These are phyloP conservation scores for Nannoperca obscura DNA, from an alignment of 2,797 vertebrate species.

Conservation along the genomic window DNA sequence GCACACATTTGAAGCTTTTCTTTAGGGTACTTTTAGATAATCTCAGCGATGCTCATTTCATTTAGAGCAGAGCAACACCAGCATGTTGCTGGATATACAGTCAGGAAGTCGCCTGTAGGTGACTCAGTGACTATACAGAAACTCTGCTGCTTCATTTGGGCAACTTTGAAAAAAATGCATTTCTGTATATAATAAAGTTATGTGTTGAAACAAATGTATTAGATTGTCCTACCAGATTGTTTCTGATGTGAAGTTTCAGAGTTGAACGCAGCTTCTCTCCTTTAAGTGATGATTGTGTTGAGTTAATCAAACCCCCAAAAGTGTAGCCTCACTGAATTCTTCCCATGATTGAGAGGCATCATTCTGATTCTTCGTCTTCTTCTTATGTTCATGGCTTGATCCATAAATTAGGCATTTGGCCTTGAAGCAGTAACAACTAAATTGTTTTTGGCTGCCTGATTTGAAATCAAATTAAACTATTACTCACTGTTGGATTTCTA, in stretches of 20 bases:
- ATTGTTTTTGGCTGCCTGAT: neutral
- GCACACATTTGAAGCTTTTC: slow-evolving; percentile 16
- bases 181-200: neutral
- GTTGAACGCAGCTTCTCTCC: too few species aligned
- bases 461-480: neutral
- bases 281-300: too few species aligned
- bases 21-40: slow-evolving; percentile 4
- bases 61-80: slow-evolving; percentile 14
- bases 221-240: neutral
- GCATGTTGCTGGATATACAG: neutral
- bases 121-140: neutral
- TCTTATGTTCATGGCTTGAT: neutral
- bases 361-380: neutral
- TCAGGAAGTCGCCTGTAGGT: neutral
- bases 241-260: neutral
- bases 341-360: neutral
- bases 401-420: neutral
- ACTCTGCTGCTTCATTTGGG: neutral
- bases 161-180: neutral
- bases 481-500: neutral
- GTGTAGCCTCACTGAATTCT: neutral
- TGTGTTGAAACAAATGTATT: neutral
- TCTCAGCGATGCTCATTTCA: slow-evolving; percentile 36
- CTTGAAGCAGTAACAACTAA: neutral
- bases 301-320: neutral